Evolutionary conservation across 2,113 vertebrate genomes (phyloP), one percentile per base, ranked within the genome.

Genomic region (Ptilonorhynchus violaceus): DNA sequence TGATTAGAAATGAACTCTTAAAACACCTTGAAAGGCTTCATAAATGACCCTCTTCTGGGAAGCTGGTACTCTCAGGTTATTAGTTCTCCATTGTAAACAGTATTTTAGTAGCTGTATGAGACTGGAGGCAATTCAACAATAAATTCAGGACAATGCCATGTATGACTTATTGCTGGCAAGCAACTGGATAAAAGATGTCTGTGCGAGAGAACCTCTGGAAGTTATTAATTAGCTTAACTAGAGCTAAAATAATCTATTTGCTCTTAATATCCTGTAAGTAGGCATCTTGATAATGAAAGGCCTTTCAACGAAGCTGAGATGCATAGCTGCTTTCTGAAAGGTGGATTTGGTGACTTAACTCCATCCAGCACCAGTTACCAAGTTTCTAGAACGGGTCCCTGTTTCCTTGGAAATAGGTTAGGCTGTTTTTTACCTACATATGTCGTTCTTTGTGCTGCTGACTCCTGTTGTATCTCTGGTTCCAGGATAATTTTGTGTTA

Each of bases 381-480:
- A 52, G 50, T 62, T 85, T 53, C 25, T 55, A 28, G 25, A 75
- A 31, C 68, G 30, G 33, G 28, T 89, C 60, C 24, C 9, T 58
- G 16, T 64, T 64, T 70, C 15, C 4, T n/a, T 62, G 33, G 6
- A 28, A 53, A 4, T 16, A 35, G 22, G 3, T 35, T 67, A 41
- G 33, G 68, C 50, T 84, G 50, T 0, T 21, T 63, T 66, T 66
- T 63, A 30, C 0, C 0, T 74, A 7, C 5, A 0, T 14, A 6
- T 6, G 4, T 59, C 1, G 5, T 24, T 55, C 39, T 55, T 53
- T 50, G 21, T 67, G 30, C 35, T 77, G 20, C 41, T 24, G 44
- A 2, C 33, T 87, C 21, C 7, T 24, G 35, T 60, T 58, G 11
- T 49, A 0, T 42, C 5, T 88, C 33, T 74, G 19, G 8, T 77